phyloP scores from a whole-genome alignment of 2,113 vertebrate species.

The Zapus hudsonius region DNA sequence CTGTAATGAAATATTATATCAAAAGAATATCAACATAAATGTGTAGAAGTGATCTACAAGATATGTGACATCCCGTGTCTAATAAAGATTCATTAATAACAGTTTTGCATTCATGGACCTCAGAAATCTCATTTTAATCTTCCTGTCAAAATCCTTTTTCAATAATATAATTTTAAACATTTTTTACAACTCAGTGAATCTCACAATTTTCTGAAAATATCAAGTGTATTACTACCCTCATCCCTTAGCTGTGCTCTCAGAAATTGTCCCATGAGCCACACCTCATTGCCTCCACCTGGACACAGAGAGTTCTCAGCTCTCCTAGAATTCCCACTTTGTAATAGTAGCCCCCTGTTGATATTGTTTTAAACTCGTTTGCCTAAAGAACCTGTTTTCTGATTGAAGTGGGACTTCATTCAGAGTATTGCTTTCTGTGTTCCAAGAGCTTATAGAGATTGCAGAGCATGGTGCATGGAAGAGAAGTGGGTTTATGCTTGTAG shows the following conservation, averaged over 20 bases:
- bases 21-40: neutral
- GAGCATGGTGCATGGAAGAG: neutral
- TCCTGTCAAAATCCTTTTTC: slow-evolving; percentile 4
- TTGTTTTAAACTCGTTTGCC: neutral
- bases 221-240: neutral
- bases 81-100: slow-evolving; percentile 18
- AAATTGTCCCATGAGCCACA: neutral
- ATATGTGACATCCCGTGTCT: neutral
- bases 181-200: neutral
- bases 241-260: neutral
- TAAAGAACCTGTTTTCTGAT: neutral
- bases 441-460: neutral
- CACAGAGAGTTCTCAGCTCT: neutral
- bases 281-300: neutral
- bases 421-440: neutral
- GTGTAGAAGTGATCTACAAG: neutral
- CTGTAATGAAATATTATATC: neutral
- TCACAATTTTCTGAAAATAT: neutral
- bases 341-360: neutral
- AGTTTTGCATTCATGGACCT: neutral
- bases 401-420: neutral
- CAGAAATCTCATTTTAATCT: slow-evolving; percentile 36
- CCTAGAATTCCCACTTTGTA: neutral
- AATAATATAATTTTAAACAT: slow-evolving; percentile 17
- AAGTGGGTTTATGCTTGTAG: neutral